A percentile compares a stretch with the other conserved stretches of the same genome.
These are phyloP conservation scores for Hippocampus abdominalis DNA, from an alignment of 2,113 vertebrate species.

Conservation along the genomic window DNA sequence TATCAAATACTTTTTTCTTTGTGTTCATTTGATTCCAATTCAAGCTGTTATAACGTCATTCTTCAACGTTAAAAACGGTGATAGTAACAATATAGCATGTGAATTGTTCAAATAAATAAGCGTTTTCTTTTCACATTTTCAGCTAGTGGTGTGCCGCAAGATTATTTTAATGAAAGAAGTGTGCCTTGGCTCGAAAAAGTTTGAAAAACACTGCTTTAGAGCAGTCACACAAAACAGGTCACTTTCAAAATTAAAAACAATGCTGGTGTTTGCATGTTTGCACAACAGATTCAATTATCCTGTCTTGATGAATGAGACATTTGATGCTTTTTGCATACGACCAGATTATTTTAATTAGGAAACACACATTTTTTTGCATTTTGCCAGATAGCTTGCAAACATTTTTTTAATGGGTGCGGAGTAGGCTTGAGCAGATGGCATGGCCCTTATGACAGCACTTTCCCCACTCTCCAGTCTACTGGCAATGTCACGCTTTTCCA, in stretches of 20 bases:
- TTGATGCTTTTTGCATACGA: neutral
- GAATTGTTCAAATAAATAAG: too few relatives aligned
- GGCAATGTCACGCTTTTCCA: conserved; percentile 35
- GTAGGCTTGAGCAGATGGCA: conserved; percentile 43
- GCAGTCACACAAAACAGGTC: neutral
- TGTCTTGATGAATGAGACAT: conserved; percentile 5
- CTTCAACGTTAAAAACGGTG: too few relatives aligned
- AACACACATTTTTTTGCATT: conserved; percentile 41
- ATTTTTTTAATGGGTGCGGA: conserved; percentile 25
- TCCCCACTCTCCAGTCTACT: conserved; percentile 2
- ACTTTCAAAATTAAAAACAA: neutral
- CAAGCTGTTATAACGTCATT: too few relatives aligned
- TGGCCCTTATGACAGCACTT: conserved; percentile 17
- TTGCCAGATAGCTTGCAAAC: conserved; percentile 25
- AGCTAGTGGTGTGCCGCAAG: too few relatives aligned
- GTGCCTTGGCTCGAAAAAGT: too few relatives aligned
- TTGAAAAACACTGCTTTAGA: too few relatives aligned
- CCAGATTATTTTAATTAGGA: conserved; percentile 10
- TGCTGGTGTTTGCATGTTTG: neutral
- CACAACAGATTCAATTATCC: neutral
- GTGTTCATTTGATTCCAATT: too few relatives aligned
- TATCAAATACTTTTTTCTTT: too few relatives aligned
- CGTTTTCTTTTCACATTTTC: too few relatives aligned
- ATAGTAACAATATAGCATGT: too few relatives aligned
- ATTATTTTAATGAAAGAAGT: too few relatives aligned